Percentiles rank a stretch among this genome's conserved stretches.
These are phyloP conservation scores for Barypeithes pellucidus DNA, from an alignment of 2,888 invertebrate species.

Conservation along the genomic window DNA sequence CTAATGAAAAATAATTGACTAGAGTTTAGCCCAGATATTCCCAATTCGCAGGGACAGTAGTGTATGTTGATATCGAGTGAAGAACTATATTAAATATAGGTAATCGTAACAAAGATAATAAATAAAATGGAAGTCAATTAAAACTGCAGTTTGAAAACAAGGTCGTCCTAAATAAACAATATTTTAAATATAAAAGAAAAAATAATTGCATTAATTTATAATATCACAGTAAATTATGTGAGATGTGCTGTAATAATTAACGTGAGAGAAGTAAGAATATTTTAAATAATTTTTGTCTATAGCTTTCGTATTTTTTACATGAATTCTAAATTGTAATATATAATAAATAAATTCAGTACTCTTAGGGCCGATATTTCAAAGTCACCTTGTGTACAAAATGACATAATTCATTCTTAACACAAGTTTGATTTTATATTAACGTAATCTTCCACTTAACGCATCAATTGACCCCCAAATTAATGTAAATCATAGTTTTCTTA, in stretches of 20 bases:
- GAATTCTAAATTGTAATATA: too few relatives aligned
- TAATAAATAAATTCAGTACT: too few relatives aligned
- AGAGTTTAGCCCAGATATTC: too few relatives aligned
- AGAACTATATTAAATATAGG: constrained; percentile 34
- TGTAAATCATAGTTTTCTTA: too few relatives aligned
- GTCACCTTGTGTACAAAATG: too few relatives aligned
- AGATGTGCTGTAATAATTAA: constrained; percentile 16
- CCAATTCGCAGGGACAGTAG: neutral
- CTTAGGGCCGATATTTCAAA: too few relatives aligned
- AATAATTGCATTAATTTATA: constrained; percentile 1
- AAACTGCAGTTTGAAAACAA: constrained; percentile 23
- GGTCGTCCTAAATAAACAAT: constrained; percentile 17
- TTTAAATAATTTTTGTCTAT: neutral
- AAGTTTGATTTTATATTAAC: too few relatives aligned
- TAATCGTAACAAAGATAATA: constrained; percentile 30
- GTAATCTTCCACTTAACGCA: too few relatives aligned
- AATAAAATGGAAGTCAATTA: constrained; percentile 29
- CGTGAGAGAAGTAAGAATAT: constrained; percentile 1
- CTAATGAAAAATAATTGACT: too few relatives aligned
- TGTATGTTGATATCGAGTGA: constrained; percentile 4
- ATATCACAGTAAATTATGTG: constrained; percentile 1
- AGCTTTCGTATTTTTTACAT: neutral
- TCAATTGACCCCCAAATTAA: too few relatives aligned
- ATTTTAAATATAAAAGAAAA: constrained; percentile 37
- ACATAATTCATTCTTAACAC: too few relatives aligned